These are phyloP conservation scores for Neofelis nebulosa DNA, from an alignment of 2,113 vertebrate genomes.

Conservation along the genomic window DNA sequence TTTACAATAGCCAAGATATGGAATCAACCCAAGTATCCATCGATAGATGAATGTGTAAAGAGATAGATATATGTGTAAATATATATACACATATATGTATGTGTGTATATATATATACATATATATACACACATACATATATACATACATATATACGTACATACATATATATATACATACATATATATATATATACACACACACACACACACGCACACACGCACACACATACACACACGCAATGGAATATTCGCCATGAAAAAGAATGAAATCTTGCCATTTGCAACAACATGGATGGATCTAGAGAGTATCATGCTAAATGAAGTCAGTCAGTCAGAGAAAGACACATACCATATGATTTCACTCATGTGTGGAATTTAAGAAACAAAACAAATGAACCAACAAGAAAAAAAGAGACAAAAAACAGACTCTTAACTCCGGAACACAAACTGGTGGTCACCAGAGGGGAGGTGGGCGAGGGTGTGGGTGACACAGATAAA, in stretches of 20 bases:
- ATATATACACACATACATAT: neutral
- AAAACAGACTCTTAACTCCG: neutral
- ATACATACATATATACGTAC: no score
- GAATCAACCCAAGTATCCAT: neutral
- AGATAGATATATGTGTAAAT: neutral
- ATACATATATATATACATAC: rapidly evolving
- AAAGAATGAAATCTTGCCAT: neutral
- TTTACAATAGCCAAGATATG: neutral
- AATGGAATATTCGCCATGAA: neutral
- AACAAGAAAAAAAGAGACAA: neutral
- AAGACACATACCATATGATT: neutral
- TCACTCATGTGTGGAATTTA: neutral
- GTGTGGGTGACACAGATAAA: neutral
- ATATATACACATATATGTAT: neutral
- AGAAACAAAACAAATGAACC: neutral
- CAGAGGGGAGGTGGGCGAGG: neutral
- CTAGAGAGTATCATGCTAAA: neutral
- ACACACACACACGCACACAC: no score
- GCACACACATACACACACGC: no score
- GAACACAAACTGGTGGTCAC: neutral
- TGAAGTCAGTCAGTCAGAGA: neutral
- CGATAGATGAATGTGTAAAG: neutral
- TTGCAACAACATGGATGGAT: neutral
- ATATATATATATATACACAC: rapidly evolving
- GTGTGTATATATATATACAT: no score